Evolutionary conservation across 2,113 vertebrate species (phyloP).

Genomic region (Pelecanoides urinatrix): DNA sequence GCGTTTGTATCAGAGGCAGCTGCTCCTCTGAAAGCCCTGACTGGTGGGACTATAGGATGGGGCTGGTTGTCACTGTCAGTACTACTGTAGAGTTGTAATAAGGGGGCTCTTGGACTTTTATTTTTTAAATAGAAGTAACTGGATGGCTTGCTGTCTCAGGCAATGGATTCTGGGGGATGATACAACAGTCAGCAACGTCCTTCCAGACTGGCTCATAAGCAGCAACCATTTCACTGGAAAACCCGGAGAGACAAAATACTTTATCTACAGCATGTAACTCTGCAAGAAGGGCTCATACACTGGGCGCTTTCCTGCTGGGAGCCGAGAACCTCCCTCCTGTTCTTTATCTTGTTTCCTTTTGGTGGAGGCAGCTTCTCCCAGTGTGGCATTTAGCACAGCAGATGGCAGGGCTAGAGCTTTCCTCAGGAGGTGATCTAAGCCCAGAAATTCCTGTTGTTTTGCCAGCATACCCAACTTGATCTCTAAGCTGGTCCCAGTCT

Average conservation of each 20-base stretch:
- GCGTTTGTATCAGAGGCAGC: not conserved
- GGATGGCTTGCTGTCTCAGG: not conserved
- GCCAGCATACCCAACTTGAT: not conserved
- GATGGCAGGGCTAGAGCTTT: not conserved
- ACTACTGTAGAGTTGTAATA: not conserved
- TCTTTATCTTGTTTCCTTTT: not conserved
- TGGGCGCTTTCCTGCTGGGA: not conserved
- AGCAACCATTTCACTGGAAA: not conserved
- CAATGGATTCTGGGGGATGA: not conserved
- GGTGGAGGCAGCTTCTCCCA: not conserved
- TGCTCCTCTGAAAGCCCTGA: not conserved
- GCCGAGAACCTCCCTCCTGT: not conserved
- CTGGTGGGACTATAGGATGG: not conserved
- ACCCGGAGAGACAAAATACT: not conserved
- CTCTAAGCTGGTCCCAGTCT: not conserved
- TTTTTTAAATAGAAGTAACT: not conserved
- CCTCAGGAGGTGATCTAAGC: constrained; percentile 10
- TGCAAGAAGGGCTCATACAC: not conserved
- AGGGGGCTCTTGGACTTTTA: not conserved
- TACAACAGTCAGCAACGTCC: not conserved
- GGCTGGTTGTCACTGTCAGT: not conserved
- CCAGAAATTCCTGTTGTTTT: not conserved
- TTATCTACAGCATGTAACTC: not conserved
- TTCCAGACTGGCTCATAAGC: not conserved
- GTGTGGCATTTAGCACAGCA: accelerated